Evolutionary conservation across 2,888 invertebrate genomes (phyloP).

Genomic region (Spodoptera littoralis): DNA sequence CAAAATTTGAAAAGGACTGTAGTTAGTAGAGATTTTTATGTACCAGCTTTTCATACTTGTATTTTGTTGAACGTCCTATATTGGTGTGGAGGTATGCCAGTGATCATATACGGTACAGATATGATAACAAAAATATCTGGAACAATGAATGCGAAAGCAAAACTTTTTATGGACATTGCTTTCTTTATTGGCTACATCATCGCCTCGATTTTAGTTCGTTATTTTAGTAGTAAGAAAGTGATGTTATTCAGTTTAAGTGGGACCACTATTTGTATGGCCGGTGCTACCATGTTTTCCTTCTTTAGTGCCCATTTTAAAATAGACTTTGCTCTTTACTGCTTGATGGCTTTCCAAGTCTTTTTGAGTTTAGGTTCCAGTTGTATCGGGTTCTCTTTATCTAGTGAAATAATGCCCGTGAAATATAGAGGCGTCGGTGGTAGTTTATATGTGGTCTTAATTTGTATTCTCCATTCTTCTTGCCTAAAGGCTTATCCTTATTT

Average conservation of each 20-base stretch:
- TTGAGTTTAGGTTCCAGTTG: slow-evolving; percentile 37
- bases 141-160: slow-evolving; percentile 11
- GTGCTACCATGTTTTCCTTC: slow-evolving; percentile 24
- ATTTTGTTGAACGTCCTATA: slow-evolving; percentile 32
- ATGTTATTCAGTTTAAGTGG: slow-evolving; percentile 40
- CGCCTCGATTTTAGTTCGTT: slow-evolving; percentile 24
- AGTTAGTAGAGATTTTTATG: slow-evolving; percentile 31
- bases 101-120: slow-evolving; percentile 37
- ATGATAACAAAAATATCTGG: slow-evolving; percentile 39
- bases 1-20: slow-evolving; percentile 15
- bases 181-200: slow-evolving; percentile 34
- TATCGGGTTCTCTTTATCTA: slow-evolving; percentile 46
- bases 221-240: slow-evolving; percentile 40
- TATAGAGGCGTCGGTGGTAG: slow-evolving; percentile 48
- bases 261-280: slow-evolving; percentile 37
- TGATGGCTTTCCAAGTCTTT: slow-evolving; percentile 37
- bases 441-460: slow-evolving; percentile 37
- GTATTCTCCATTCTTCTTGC: slow-evolving; percentile 43
- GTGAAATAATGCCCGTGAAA: slow-evolving; percentile 55
- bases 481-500: slow-evolving; percentile 51
- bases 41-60: slow-evolving; percentile 38
- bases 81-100: slow-evolving; percentile 41
- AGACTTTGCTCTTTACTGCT: slow-evolving; percentile 35
- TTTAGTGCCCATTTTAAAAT: slow-evolving; percentile 6
- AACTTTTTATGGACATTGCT: slow-evolving; percentile 34